Percentiles rank a stretch among this genome's conserved stretches.
Evolutionary conservation across 2,888 invertebrate species (phyloP).

Genomic region (Podabrus alpinus): DNA sequence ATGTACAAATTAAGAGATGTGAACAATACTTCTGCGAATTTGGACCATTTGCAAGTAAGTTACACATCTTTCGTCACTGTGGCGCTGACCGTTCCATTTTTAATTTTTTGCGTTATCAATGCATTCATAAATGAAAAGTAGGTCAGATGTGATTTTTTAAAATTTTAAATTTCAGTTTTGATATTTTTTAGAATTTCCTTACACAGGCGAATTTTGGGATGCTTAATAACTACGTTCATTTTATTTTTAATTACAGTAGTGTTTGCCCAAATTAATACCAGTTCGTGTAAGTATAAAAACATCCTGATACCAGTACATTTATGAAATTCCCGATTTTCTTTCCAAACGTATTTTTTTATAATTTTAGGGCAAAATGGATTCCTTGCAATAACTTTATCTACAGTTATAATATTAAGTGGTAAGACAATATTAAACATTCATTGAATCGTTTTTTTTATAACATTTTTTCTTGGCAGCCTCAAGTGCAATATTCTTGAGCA

Average conservation of each 20-base stretch:
- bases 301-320: background rate
- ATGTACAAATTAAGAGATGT: slow-evolving; percentile 90
- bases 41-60: slow-evolving; percentile 77
- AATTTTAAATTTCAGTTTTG: background rate
- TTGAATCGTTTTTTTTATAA: background rate
- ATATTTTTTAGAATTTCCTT: slow-evolving; percentile 66
- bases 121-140: background rate
- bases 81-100: slow-evolving; percentile 52
- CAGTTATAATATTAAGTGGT: background rate
- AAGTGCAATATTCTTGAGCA: background rate
- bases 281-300: slow-evolving; percentile 65
- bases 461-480: background rate
- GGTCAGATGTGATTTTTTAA: background rate
- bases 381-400: background rate
- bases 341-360: background rate
- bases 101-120: background rate
- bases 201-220: slow-evolving; percentile 75
- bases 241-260: slow-evolving; percentile 79
- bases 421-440: background rate
- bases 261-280: slow-evolving; percentile 83
- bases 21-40: slow-evolving; percentile 58
- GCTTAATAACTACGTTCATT: slow-evolving; percentile 71
- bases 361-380: background rate
- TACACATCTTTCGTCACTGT: slow-evolving; percentile 87
- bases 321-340: no score